These are phyloP conservation scores for Formicarius rufipectus DNA, from an alignment of 2,113 vertebrate genomes.

Conservation along the genomic window DNA sequence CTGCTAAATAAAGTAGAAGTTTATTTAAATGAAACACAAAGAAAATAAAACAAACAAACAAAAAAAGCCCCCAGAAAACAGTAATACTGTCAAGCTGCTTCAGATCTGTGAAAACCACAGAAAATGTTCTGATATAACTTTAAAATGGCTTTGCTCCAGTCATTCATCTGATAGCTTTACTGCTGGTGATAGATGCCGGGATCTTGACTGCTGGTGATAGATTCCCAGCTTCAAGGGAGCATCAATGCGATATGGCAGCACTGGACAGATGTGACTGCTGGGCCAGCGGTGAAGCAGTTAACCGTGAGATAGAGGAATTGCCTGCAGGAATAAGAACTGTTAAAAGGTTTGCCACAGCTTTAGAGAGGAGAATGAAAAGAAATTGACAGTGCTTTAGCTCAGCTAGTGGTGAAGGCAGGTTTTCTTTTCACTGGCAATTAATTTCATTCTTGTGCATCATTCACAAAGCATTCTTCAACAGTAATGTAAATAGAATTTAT, in stretches of 20 bases:
- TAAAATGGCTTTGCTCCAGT: neutral
- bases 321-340: neutral
- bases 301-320: neutral
- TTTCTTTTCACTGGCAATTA: neutral
- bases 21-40: neutral
- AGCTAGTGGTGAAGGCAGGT: neutral
- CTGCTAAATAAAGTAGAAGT: neutral
- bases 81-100: neutral
- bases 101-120: neutral
- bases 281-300: slow-evolving; percentile 22
- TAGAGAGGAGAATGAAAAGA: neutral
- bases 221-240: neutral
- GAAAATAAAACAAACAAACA: no score
- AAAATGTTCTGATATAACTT: neutral
- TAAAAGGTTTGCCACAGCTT: neutral
- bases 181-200: neutral
- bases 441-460: neutral
- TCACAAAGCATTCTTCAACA: neutral
- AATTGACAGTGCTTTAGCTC: neutral
- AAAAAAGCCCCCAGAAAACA: no score
- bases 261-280: neutral
- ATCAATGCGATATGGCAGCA: neutral
- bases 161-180: neutral
- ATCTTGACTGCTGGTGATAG: neutral
- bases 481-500: neutral